A percentile compares a stretch with the other conserved stretches of the same genome.
Evolutionary conservation across 2,797 vertebrate species (phyloP).

Genomic region (Macroramphosus scolopax): DNA sequence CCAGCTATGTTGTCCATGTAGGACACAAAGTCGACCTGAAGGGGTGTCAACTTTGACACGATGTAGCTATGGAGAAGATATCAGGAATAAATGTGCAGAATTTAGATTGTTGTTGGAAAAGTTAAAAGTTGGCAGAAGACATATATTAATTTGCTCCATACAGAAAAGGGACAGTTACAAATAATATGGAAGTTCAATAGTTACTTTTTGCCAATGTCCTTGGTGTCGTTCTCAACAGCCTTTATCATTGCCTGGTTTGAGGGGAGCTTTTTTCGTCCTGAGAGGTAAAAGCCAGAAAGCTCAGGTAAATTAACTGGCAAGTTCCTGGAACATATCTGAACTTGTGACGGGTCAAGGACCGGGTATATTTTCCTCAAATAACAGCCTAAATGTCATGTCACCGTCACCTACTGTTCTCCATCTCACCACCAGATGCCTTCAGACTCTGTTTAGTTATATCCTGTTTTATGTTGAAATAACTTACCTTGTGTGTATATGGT

Average conservation of each 20-base stretch:
- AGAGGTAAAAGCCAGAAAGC: conserved; percentile 3
- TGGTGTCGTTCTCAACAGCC: conserved; percentile 64
- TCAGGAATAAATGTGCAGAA: background rate
- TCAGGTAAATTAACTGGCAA: too few relatives aligned
- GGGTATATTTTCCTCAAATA: background rate
- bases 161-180: background rate
- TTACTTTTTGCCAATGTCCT: conserved; percentile 62
- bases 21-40: conserved; percentile 82
- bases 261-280: conserved; percentile 63
- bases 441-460: too few relatives aligned
- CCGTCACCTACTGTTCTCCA: too few relatives aligned
- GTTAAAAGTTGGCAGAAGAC: background rate
- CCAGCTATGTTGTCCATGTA: conserved; percentile 85
- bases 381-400: background rate
- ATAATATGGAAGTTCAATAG: background rate
- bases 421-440: too few relatives aligned
- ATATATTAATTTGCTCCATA: too few relatives aligned
- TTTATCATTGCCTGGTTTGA: conserved; percentile 64
- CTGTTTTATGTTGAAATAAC: too few relatives aligned
- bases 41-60: conserved; percentile 78
- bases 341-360: too few relatives aligned
- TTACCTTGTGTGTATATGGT: background rate
- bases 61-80: conserved; percentile 75
- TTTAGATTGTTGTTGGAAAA: background rate
- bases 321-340: too few relatives aligned